Base-by-base conservation (phyloP, 2,888 invertebrate species). In the Athrips mouffetella region DNA sequence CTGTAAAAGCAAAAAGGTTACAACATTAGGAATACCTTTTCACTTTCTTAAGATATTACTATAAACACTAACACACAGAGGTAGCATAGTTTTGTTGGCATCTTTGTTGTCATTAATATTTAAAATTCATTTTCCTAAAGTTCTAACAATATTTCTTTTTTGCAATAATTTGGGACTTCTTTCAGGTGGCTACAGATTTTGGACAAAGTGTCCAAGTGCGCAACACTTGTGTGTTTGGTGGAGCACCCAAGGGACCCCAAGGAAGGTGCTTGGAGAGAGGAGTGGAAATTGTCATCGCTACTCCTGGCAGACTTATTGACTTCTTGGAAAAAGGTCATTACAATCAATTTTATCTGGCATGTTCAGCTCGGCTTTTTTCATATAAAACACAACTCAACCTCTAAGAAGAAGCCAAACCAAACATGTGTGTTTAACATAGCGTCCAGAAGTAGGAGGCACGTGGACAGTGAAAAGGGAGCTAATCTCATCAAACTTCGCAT, bases 161-260 rank as follows among this genome's bases (percentile, higher is more conserved):
- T 25, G n/a, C n/a, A n/a, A 3, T 47, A 42, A 11, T 57, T 70
- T 72, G 5, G 27, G 27, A 25, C 27, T 25, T 25, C 27, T 8
- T 37, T 16, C 89, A 96, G 91, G 98, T 99, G 16, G 97, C 98
- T 6, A 93, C 91, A 59, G 96, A 97, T 70, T 99, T 98, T 86
- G 98, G 98, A 42, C 92, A 94, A 51, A 93, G 94, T 50, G 96
- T 97, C 16, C 92, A 93, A 63, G 94, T 98, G 25, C 91, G 96
- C 33, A 97, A 97, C 79, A 96, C 97, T 0, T 99, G 98, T 73
- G 93, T 98, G 31, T 99, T 98, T 79, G 99, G 99, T 37, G 99
- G 99, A n/a, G 98, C 99, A 1, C 97, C 98, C 0, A 98, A 98
- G 79, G 97, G 96, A 25, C 96, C 96, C 6, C 98, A 98, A 73